phyloP scores from a whole-genome alignment of 2,888 invertebrate genomes.

The Herminia tarsipennalis region DNA sequence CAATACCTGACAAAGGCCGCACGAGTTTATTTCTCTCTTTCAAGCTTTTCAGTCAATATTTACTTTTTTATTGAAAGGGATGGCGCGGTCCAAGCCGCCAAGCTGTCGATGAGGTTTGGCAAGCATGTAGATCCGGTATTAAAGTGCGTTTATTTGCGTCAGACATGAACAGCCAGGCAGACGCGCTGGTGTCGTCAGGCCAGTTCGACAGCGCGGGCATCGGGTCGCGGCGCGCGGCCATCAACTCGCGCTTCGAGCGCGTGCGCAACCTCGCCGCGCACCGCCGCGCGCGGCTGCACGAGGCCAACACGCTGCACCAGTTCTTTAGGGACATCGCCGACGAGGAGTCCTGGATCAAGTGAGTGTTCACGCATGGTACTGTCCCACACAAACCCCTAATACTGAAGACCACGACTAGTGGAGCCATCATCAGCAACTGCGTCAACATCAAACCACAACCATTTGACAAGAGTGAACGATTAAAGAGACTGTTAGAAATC shows the following conservation, averaged over 20 bases:
- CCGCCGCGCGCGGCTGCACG: conserved; percentile 95
- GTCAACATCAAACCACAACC: too few species aligned
- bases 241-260: conserved; percentile 98
- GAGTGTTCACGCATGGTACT: conserved; percentile 29
- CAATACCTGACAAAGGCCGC: too few species aligned
- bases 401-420: too few species aligned
- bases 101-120: too few species aligned
- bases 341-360: conserved; percentile 99
- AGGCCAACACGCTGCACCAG: conserved; percentile 99
- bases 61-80: too few species aligned
- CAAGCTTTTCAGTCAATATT: too few species aligned
- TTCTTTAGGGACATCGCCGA: conserved; percentile 99
- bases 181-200: conserved; percentile 97
- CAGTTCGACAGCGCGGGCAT: conserved; percentile 99
- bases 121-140: too few species aligned
- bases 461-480: too few species aligned
- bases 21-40: too few species aligned
- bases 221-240: conserved; percentile 96
- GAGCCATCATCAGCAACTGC: too few species aligned
- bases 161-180: conserved; percentile 98
- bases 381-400: neutral
- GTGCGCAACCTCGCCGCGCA: conserved; percentile 97
- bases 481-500: too few species aligned
- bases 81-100: too few species aligned
- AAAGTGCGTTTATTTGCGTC: conserved; percentile 13